Base-by-base conservation (phyloP, 2,797 vertebrate genomes). In the Danio tinwini region DNA sequence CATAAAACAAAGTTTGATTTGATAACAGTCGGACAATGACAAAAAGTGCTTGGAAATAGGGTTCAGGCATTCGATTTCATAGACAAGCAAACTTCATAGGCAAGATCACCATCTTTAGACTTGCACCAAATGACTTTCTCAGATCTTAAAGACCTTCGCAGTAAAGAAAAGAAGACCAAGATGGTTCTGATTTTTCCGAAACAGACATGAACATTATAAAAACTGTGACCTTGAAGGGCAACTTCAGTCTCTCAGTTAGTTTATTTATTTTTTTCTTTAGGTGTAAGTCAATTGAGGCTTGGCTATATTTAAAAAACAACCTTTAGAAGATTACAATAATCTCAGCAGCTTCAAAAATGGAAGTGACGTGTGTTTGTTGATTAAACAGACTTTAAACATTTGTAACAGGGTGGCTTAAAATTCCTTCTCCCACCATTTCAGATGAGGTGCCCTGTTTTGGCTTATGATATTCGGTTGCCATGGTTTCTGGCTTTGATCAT, bases 401-500 rank as follows among this genome's bases (percentile, higher is more conserved):
- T 82, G 52, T 14, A 45, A 62, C 49, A 37, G 71, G 50, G 29
- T 17, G 29, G 67, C 67, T 83, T 81, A 68, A 78, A 76, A 76
- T 79, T 80, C 76, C 80, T 79, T 70, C 56, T 62, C 37, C 62
- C 76, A 29, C 44, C 49, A 59, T 77, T 73, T 83, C 67, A 76
- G 78, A 64, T 58, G 70, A 73, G 63, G 79, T 76, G 40, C 56
- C 73, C 55, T 80, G 83, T 80, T 81, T 83, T 85, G 81, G 81
- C 76, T 81, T 85, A 69, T 76, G 73, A 74, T 83, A 69, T 81
- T 74, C 45, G 88, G 93, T 93, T 93, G 85, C 93, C 90, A 94
- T 93, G 92, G 93, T 93, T 93, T 89, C 92, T 83, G 85, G 90
- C 90, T 92, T 91, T 80, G 87, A 90, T 91, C 90, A 55, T 70